Evolutionary conservation across 2,888 invertebrate species (phyloP).

Genomic region (Sicus ferrugineus): DNA sequence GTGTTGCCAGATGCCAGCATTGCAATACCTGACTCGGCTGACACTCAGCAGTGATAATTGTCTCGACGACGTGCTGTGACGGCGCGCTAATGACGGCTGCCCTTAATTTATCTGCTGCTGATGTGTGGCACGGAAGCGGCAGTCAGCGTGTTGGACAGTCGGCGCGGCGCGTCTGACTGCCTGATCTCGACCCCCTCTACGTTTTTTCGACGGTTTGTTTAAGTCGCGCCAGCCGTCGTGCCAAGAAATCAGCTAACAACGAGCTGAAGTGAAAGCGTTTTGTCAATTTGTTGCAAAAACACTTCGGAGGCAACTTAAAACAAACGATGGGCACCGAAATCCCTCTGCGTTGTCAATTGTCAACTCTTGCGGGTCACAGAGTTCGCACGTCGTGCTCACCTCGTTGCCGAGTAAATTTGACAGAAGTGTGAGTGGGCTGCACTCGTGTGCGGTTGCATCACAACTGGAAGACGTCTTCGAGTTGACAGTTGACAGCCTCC

Average conservation of each 20-base stretch:
- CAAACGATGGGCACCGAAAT: too few relatives aligned
- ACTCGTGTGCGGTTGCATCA: too few relatives aligned
- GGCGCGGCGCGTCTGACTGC: background rate
- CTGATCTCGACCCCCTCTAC: background rate
- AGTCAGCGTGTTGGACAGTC: background rate
- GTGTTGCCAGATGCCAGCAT: too few relatives aligned
- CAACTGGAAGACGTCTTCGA: too few relatives aligned
- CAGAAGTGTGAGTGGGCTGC: background rate
- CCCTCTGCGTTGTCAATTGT: background rate
- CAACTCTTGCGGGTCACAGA: background rate
- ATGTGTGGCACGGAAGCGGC: too few relatives aligned
- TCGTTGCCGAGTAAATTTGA: background rate
- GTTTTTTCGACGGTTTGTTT: background rate
- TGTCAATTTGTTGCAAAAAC: background rate
- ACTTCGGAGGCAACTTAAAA: background rate
- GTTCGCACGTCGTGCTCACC: background rate
- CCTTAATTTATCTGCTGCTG: background rate
- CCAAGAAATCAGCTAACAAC: background rate
- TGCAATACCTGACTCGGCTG: too few relatives aligned
- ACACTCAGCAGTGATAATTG: too few relatives aligned
- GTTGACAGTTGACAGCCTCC: too few relatives aligned
- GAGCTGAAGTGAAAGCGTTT: background rate
- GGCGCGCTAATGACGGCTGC: background rate
- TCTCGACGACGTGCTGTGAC: too few relatives aligned
- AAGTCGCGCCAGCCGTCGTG: background rate